These are phyloP conservation scores for Idaea straminata DNA, from an alignment of 2,888 invertebrate species.

Conservation along the genomic window DNA sequence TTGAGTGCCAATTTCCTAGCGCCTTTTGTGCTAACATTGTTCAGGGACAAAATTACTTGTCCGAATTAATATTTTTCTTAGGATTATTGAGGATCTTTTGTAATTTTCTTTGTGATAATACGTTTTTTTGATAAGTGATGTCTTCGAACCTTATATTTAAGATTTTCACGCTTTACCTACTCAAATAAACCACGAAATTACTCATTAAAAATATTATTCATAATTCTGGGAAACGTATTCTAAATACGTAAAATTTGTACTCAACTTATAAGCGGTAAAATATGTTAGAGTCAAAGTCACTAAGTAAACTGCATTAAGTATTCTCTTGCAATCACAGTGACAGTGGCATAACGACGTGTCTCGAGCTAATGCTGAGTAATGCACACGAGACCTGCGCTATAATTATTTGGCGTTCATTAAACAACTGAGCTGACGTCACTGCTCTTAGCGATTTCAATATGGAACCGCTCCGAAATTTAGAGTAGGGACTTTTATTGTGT, in stretches of 20 bases:
- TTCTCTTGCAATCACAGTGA: conserved; percentile 1
- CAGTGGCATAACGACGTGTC: neutral
- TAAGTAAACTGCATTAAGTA: conserved; percentile 5
- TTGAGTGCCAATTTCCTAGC: conserved; percentile 17
- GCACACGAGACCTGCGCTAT: conserved; percentile 28
- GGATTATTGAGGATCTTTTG: conserved; percentile 2
- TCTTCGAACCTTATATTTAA: neutral
- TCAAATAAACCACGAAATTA: no score
- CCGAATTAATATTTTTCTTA: conserved; percentile 3
- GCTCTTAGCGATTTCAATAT: neutral
- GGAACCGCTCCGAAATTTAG: neutral
- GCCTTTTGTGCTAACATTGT: conserved; percentile 14
- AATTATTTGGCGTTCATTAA: conserved; percentile 43
- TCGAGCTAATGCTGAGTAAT: conserved; percentile 37
- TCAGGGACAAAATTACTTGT: conserved; percentile 13
- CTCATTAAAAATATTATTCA: no score
- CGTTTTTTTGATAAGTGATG: neutral
- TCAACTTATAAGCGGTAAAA: neutral
- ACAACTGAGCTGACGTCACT: conserved; percentile 6
- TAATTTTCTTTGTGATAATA: conserved; percentile 3
- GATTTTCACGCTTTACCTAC: neutral
- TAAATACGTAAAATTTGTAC: neutral
- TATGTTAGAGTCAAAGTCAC: neutral
- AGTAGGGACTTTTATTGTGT: neutral
- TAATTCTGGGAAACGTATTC: neutral